Percentiles rank a stretch among this genome's conserved stretches.
Evolutionary conservation across 2,888 invertebrate genomes (phyloP).

Genomic region (Stenotaenia linearis): DNA sequence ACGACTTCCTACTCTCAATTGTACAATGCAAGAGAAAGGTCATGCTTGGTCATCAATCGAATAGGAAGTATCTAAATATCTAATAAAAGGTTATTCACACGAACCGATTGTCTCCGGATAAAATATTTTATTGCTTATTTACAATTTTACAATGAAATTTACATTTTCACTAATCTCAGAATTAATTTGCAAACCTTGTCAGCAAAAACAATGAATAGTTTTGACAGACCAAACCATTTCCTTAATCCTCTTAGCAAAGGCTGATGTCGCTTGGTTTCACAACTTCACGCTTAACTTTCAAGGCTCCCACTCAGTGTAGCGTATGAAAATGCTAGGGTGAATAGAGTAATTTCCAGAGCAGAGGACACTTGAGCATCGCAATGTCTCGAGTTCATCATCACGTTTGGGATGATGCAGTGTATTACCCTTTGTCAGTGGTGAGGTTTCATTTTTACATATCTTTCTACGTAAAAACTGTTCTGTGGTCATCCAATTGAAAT

Average conservation of each 20-base stretch:
- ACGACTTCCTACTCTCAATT: neutral
- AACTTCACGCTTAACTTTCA: conserved; percentile 26
- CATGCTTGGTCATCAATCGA: neutral
- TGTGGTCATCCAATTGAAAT: no score
- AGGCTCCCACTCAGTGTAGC: neutral
- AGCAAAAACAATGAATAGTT: neutral
- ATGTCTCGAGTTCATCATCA: neutral
- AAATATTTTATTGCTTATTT: neutral
- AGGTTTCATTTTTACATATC: neutral
- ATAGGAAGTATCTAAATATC: neutral
- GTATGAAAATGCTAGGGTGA: neutral
- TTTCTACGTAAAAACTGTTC: no score
- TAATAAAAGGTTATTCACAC: neutral
- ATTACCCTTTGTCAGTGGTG: conserved; percentile 10
- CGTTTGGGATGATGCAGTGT: conserved; percentile 4
- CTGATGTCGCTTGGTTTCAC: neutral
- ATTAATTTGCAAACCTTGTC: no score
- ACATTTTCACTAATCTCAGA: no score
- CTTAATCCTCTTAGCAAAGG: neutral
- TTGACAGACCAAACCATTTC: neutral
- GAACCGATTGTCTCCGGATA: neutral
- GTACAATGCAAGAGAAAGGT: neutral
- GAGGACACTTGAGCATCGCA: neutral
- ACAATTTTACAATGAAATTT: neutral
- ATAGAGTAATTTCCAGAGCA: neutral